Conservation (phyloP, 2,888 invertebrate species). For the Mesorhabditis belari region DNA sequence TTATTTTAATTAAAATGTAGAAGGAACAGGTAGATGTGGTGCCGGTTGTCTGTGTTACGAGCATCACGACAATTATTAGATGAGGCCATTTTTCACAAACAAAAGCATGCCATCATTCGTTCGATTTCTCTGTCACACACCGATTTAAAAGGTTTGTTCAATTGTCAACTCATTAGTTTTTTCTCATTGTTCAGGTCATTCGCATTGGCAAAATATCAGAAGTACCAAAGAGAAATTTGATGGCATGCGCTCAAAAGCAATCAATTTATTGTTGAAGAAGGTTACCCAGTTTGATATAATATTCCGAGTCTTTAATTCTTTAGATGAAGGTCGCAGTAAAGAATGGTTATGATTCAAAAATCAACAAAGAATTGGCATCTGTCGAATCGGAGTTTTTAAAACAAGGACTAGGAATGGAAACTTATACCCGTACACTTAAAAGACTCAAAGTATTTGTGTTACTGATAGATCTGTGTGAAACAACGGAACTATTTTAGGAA, state of each 20-base stretch:
- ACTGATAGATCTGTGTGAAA: background rate
- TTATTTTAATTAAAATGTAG: no score
- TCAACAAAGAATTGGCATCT: conserved; percentile 38
- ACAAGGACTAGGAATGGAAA: conserved; percentile 40
- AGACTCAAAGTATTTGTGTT: conserved; percentile 24
- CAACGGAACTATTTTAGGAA: conserved; percentile 29
- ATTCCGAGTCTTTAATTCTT: background rate
- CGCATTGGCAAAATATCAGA: conserved; percentile 51
- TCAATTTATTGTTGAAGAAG: conserved; percentile 30
- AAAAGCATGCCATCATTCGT: no score
- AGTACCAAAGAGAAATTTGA: conserved; percentile 47
- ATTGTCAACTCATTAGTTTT: no score
- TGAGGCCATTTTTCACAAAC: no score
- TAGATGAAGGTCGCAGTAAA: conserved; percentile 26
- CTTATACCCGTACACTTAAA: conserved; percentile 38
- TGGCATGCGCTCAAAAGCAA: conserved; percentile 31
- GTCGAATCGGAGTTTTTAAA: conserved; percentile 39
- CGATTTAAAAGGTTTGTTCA: no score
- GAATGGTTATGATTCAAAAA: conserved; percentile 44
- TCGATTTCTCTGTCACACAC: no score
- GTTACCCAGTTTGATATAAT: conserved; percentile 4
- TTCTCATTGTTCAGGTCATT: no score
- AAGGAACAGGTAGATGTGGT: no score
- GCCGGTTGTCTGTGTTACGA: no score
- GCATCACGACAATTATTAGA: no score